phyloP scores from a whole-genome alignment of 2,113 vertebrate species.

The Mastomys natalensis region DNA sequence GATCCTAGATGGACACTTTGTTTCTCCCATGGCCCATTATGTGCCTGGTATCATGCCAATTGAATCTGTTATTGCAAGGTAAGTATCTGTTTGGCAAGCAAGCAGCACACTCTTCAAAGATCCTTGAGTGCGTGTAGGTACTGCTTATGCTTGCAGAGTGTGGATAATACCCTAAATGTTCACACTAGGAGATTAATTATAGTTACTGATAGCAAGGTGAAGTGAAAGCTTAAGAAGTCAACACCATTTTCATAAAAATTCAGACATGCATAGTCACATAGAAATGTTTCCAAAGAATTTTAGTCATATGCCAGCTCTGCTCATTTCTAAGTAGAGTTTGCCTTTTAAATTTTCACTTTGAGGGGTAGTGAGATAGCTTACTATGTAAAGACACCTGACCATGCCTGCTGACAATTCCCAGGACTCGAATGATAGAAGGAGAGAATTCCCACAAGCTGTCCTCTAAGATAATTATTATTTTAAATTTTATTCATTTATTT shows the following conservation, averaged over 20 bases:
- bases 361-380: background rate
- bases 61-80: constrained; percentile 95
- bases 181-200: background rate
- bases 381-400: background rate
- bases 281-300: background rate
- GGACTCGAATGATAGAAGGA: background rate
- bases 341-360: background rate
- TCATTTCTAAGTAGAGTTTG: background rate
- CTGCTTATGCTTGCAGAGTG: background rate
- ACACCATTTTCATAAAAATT: background rate
- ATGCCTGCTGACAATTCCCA: background rate
- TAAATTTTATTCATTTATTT: background rate
- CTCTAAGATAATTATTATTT: background rate
- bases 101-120: background rate
- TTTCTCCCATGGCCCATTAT: constrained; percentile 95
- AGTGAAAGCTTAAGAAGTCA: background rate
- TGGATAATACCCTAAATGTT: background rate
- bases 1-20: constrained; percentile 95
- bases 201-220: background rate
- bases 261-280: background rate
- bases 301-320: background rate
- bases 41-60: constrained; percentile 95
- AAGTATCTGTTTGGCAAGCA: constrained; percentile 68
- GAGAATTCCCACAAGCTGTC: background rate
- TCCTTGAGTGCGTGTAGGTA: background rate